These are phyloP conservation scores for Pelagia noctiluca DNA, from an alignment of 30 jellyfish, hydroid and myxozoan genomes.

Conservation along the genomic window DNA sequence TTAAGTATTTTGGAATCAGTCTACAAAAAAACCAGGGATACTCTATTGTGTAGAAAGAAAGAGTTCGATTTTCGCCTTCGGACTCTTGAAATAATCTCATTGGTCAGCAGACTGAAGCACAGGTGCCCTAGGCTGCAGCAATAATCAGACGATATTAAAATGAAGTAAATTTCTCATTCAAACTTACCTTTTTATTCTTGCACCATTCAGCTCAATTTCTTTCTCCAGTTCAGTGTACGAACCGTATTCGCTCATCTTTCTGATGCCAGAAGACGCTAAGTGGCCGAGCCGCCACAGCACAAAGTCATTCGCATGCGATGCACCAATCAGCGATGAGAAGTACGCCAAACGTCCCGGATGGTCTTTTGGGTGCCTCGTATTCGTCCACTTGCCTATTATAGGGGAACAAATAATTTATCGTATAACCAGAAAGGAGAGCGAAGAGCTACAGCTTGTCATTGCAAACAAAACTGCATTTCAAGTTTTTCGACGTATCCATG, in stretches of 20 bases:
- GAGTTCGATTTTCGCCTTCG: too few species aligned
- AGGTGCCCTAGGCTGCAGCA: too few species aligned
- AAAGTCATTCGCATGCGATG: constrained; percentile 74
- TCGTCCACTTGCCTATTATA: constrained; percentile 72
- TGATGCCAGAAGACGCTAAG: constrained; percentile 67
- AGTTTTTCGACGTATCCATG: neutral
- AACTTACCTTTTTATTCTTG: constrained; percentile 64
- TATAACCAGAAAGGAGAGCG: neutral
- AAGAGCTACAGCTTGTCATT: neutral
- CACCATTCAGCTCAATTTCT: constrained; percentile 66
- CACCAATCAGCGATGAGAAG: constrained; percentile 78
- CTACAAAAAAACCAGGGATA: too few species aligned
- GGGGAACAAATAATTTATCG: neutral
- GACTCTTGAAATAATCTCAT: too few species aligned
- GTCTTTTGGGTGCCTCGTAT: constrained; percentile 68
- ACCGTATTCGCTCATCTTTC: constrained; percentile 80
- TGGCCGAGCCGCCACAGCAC: constrained; percentile 81
- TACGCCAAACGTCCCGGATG: constrained; percentile 75
- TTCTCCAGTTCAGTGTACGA: constrained; percentile 44
- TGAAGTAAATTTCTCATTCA: neutral
- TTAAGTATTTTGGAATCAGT: too few species aligned
- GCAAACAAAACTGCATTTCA: too few species aligned
- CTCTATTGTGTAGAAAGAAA: too few species aligned
- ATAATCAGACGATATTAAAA: too few species aligned
- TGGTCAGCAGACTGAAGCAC: too few species aligned